Conservation (phyloP, 2,888 invertebrate species). For the Baronia brevicornis region DNA sequence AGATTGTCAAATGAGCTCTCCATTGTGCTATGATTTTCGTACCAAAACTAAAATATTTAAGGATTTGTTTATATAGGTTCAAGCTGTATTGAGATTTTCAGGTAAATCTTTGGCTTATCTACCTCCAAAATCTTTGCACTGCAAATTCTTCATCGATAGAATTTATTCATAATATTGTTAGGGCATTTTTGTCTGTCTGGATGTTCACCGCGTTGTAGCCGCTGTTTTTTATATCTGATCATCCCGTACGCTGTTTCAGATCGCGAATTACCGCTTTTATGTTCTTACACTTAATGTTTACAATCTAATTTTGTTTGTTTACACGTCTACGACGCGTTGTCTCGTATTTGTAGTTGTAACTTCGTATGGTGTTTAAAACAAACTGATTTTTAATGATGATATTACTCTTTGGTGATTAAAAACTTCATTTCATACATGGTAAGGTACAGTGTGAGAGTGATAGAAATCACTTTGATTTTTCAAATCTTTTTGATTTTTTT, state of each 20-base stretch:
- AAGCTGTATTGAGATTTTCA: slow-evolving; percentile 35
- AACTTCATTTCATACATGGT: slow-evolving; percentile 5
- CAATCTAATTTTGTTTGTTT: slow-evolving; percentile 66
- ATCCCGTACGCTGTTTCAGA: slow-evolving; percentile 34
- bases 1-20: slow-evolving; percentile 59
- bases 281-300: slow-evolving; percentile 60
- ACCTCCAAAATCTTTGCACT: neutral
- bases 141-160: no score
- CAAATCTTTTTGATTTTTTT: no score
- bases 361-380: slow-evolving; percentile 7
- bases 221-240: slow-evolving; percentile 24
- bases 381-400: slow-evolving; percentile 10
- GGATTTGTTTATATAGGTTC: slow-evolving; percentile 52
- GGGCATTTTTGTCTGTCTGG: slow-evolving; percentile 24
- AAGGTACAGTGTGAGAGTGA: no score
- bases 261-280: slow-evolving; percentile 51
- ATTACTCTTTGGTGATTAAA: slow-evolving; percentile 2
- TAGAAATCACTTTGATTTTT: no score
- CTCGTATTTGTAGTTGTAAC: slow-evolving; percentile 18
- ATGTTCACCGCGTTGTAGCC: slow-evolving; percentile 18
- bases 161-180: no score
- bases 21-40: slow-evolving; percentile 45
- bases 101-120: slow-evolving; percentile 28
- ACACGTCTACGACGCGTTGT: slow-evolving; percentile 44
- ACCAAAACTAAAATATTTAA: slow-evolving; percentile 50